A percentile compares a stretch with the other conserved stretches of the same genome.
phyloP scores from a whole-genome alignment of 1,140 invertebrate genomes.

The Chironomus tepperi region DNA sequence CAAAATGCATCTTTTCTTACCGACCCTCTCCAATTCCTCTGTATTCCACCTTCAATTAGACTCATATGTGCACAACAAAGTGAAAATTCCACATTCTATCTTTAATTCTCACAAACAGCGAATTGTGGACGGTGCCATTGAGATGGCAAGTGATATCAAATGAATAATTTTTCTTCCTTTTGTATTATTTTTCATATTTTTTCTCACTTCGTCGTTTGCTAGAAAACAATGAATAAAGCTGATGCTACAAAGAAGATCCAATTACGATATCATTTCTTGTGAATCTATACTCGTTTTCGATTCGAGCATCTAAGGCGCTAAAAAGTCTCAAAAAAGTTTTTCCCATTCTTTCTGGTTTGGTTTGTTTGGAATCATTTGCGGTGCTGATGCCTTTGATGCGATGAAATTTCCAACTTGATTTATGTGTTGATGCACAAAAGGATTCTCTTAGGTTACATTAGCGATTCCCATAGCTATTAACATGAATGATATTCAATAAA shows the following conservation, averaged over 20 bases:
- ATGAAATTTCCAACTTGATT: conserved; percentile 2
- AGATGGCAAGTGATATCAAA: not conserved
- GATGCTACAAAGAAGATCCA: not conserved
- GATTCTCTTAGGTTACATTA: not conserved
- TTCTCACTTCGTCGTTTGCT: no score
- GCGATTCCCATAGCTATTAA: conserved; percentile 15
- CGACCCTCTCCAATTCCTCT: no score
- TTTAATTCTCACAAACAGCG: no score
- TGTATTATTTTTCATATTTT: not conserved
- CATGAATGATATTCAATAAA: conserved; percentile 23
- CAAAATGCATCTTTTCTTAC: no score
- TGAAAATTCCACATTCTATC: no score
- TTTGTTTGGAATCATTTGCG: not conserved
- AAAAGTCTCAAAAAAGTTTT: not conserved
- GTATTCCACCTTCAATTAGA: no score
- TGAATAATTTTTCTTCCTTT: not conserved
- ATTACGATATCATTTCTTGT: conserved; percentile 11
- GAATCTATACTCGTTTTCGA: not conserved
- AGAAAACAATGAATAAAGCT: no score
- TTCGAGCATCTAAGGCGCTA: not conserved
- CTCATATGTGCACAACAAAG: no score
- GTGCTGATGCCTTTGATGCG: not conserved
- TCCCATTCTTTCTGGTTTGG: not conserved
- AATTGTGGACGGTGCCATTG: no score
- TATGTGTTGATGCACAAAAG: not conserved